Evolutionary conservation across 2,888 invertebrate species (phyloP).

Genomic region (Aethes cnicana): DNA sequence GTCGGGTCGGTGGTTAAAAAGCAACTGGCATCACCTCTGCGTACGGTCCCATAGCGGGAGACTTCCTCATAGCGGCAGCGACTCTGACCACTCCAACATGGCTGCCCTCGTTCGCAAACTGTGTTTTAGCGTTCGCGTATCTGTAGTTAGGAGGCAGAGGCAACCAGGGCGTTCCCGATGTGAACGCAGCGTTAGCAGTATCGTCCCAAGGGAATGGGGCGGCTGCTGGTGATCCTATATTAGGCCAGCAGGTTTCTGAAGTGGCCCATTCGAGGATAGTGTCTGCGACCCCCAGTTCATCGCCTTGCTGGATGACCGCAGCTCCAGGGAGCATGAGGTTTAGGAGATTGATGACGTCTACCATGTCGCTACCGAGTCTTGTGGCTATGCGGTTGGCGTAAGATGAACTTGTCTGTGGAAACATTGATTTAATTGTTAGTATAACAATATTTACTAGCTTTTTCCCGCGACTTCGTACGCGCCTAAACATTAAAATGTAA

Average conservation of each 20-base stretch:
- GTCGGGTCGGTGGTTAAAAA: too few relatives aligned
- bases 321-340: conserved; percentile 88
- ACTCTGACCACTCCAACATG: conserved; percentile 66
- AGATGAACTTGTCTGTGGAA: conserved; percentile 61
- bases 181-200: conserved; percentile 70
- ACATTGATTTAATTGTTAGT: too few relatives aligned
- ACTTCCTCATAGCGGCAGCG: conserved; percentile 67
- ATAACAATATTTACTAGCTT: too few relatives aligned
- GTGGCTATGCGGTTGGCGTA: conserved; percentile 70
- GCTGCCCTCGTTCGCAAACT: conserved; percentile 77
- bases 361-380: conserved; percentile 85
- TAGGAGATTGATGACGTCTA: conserved; percentile 87
- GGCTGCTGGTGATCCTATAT: conserved; percentile 48
- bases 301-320: conserved; percentile 90
- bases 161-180: conserved; percentile 85
- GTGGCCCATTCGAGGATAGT: conserved; percentile 79
- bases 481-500: too few relatives aligned
- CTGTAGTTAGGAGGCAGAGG: conserved; percentile 85
- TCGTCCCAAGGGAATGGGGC: conserved; percentile 75
- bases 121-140: conserved; percentile 83
- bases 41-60: conserved; percentile 70
- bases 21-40: conserved; percentile 70
- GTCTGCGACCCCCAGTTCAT: conserved; percentile 85
- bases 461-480: too few relatives aligned
- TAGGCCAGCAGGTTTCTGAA: conserved; percentile 75